phyloP scores from a whole-genome alignment of 2,113 vertebrate genomes.

The Cochlearius cochlearius region DNA sequence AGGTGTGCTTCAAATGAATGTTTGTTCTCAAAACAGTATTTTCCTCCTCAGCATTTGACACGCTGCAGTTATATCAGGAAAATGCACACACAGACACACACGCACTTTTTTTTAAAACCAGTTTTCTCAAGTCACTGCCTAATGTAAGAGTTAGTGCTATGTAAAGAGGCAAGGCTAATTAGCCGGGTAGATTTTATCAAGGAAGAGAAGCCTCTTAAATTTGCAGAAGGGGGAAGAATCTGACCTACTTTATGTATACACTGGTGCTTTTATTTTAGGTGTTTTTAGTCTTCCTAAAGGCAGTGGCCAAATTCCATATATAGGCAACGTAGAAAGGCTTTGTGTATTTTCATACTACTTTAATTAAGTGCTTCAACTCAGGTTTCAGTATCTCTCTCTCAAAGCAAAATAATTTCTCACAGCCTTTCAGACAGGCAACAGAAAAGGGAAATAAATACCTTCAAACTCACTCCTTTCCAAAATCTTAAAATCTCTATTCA shows the following conservation, averaged over 20 bases:
- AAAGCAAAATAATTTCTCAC: not conserved
- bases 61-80: not conserved
- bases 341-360: not conserved
- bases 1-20: not conserved
- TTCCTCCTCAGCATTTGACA: not conserved
- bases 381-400: not conserved
- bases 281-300: not conserved
- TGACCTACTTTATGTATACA: not conserved
- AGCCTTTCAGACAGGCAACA: not conserved
- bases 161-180: not conserved
- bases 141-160: not conserved
- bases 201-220: not conserved
- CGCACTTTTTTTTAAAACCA: not conserved
- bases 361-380: not conserved
- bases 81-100: not conserved
- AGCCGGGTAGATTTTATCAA: not conserved
- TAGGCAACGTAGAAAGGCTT: not conserved
- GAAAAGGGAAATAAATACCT: not conserved
- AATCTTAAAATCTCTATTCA: not conserved
- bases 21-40: not conserved
- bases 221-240: not conserved
- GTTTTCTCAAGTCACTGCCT: not conserved
- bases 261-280: not conserved
- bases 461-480: not conserved
- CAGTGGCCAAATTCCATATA: not conserved